Base-by-base conservation (phyloP, 1,140 invertebrate species). In the Tetraneura akinire region DNA sequence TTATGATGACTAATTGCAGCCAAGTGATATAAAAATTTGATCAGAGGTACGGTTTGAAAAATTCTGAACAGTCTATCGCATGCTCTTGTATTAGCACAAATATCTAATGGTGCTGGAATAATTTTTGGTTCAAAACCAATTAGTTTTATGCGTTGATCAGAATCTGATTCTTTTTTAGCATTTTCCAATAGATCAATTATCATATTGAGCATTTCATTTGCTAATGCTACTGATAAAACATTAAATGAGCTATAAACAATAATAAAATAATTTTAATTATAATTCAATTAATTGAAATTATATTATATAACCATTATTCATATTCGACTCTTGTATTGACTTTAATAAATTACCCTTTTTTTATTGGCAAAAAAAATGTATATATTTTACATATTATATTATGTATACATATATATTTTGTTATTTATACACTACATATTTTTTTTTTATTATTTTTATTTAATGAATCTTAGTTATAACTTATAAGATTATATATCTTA, bases 1-100 rank as follows among this genome's bases (percentile, higher is more conserved):
- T 96, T 97, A 84, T 93, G 90, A 86, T 96, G 96, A 82, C 93
- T 92, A 29, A 96, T 92, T 4, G 93, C 93, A 10, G 94, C 93
- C 53, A 97, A 85, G 82, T 93, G 94, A 82, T 96, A 94, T 9
- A 97, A 86, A 1, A 97, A 86, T 86, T 96, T 92, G 84, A 91
- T 92, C 4, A 94, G 82, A 6, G 89, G 88, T 14, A 90, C 85
- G 42, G 90, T 88, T 80, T 88, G 87, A 53, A 92, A 87, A 57
- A 94, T 87, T 18, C 90, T 88, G 1, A 89, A 89, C 0, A 91
- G 88, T 81, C 93, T 86, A 83, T 92, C 89, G 78, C 91, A 87
- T 13, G 92, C 92, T 51, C 90, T 89, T 80, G 89, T 89, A 9
- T 89, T 87, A 23, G 88, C 88, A 47, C 88, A 84, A 78, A 91